Percentiles rank a stretch among this genome's conserved stretches.
phyloP scores from a whole-genome alignment of 2,113 vertebrate genomes.

The Capricornis sumatraensis region DNA sequence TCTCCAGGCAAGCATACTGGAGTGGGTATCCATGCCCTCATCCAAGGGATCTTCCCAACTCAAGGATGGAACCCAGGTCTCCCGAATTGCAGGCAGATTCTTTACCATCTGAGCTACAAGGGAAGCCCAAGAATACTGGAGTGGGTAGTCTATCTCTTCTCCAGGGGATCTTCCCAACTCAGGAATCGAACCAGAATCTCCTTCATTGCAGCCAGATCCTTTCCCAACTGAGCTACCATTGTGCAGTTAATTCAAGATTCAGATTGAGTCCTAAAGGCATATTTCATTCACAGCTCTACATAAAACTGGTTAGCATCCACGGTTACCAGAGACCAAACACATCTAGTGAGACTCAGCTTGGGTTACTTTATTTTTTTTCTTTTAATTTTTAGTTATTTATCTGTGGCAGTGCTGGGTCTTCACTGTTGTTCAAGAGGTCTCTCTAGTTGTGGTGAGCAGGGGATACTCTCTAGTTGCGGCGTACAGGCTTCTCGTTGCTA shows the following conservation, averaged over 20 bases:
- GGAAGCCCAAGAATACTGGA: background rate
- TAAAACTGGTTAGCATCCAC: background rate
- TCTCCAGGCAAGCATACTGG: background rate
- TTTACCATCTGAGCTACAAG: background rate
- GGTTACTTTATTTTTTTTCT: background rate
- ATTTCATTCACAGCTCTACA: background rate
- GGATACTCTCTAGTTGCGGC: background rate
- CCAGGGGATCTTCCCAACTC: background rate
- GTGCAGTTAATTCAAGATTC: background rate
- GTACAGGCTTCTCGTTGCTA: background rate
- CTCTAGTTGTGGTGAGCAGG: background rate
- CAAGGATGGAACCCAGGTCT: background rate
- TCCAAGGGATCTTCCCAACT: background rate
- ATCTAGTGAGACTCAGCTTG: background rate
- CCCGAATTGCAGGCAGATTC: rapidly evolving
- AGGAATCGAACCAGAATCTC: background rate
- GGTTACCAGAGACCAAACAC: background rate
- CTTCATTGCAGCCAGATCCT: background rate
- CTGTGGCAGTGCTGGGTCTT: background rate
- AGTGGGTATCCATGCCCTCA: background rate
- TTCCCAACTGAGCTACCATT: background rate
- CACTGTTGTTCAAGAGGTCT: background rate
- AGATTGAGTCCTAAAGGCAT: background rate
- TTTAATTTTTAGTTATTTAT: background rate
- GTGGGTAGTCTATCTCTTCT: background rate